phyloP scores from a whole-genome alignment of 2,113 vertebrate species.

The Tenrec ecaudatus region DNA sequence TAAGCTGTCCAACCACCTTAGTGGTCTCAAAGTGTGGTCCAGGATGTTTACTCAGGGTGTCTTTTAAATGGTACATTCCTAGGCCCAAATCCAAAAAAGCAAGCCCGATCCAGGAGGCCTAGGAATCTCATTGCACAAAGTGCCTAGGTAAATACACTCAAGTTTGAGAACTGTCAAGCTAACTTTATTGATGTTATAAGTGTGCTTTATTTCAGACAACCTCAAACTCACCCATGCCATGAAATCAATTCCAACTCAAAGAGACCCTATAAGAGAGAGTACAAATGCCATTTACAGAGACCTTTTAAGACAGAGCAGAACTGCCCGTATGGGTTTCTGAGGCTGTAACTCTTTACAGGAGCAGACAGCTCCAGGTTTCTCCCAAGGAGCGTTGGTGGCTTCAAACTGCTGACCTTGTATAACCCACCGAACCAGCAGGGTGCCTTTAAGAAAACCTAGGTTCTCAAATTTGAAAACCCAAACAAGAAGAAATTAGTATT shows the following conservation, averaged over 20 bases:
- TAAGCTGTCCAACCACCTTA: not conserved
- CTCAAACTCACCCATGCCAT: no score
- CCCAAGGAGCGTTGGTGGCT: no score
- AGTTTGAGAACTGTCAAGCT: not conserved
- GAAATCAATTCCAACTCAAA: no score
- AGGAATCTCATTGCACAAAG: conserved; percentile 34
- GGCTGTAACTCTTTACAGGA: no score
- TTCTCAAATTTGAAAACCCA: conserved; percentile 46
- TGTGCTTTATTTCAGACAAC: no score
- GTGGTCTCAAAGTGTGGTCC: not conserved
- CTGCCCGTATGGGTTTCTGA: no score
- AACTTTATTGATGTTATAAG: conserved; percentile 8
- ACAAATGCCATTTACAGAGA: no score
- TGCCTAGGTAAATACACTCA: not conserved
- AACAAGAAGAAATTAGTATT: conserved; percentile 26
- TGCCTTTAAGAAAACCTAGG: conserved; percentile 42
- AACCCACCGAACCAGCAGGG: no score
- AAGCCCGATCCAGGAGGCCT: not conserved
- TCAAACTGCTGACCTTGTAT: no score
- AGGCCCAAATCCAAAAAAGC: not conserved
- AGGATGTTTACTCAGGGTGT: not conserved
- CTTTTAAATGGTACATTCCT: conserved; percentile 41
- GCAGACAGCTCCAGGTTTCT: no score
- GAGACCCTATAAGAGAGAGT: no score
- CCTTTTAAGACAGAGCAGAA: no score